phyloP scores from a whole-genome alignment of 2,797 vertebrate genomes.

The Acanthornis magna region DNA sequence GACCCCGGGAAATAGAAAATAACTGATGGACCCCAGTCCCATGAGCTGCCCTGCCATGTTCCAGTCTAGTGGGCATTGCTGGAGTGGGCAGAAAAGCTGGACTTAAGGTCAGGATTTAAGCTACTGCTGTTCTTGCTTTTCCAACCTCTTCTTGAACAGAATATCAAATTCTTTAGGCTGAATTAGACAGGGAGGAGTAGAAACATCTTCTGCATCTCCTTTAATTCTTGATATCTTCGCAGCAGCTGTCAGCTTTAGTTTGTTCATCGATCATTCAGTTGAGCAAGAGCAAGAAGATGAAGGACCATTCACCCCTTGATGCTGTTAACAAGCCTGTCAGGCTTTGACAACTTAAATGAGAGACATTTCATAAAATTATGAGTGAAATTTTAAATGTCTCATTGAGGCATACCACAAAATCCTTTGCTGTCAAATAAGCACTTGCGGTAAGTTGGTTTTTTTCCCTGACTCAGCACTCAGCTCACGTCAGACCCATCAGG shows the following conservation, averaged over 20 bases:
- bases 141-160: background rate
- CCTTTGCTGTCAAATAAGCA: conserved; percentile 28
- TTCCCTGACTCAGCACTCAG: background rate
- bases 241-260: conserved; percentile 57
- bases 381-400: conserved; percentile 51
- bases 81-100: background rate
- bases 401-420: conserved; percentile 29
- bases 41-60: background rate
- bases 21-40: background rate
- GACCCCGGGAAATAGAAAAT: background rate
- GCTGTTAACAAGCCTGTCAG: conserved; percentile 57
- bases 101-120: background rate
- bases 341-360: conserved; percentile 59
- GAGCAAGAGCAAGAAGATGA: conserved; percentile 52
- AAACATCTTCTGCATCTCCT: conserved; percentile 34
- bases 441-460: background rate
- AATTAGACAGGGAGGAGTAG: background rate
- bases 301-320: conserved; percentile 54
- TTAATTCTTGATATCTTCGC: conserved; percentile 15
- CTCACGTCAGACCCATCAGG: background rate
- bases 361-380: conserved; percentile 44
- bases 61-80: background rate
- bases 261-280: conserved; percentile 62
- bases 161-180: background rate
- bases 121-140: background rate